Percentiles rank a stretch among this genome's conserved stretches.
Conservation (phyloP, 2,888 invertebrate genomes). For the Nebria salina region DNA sequence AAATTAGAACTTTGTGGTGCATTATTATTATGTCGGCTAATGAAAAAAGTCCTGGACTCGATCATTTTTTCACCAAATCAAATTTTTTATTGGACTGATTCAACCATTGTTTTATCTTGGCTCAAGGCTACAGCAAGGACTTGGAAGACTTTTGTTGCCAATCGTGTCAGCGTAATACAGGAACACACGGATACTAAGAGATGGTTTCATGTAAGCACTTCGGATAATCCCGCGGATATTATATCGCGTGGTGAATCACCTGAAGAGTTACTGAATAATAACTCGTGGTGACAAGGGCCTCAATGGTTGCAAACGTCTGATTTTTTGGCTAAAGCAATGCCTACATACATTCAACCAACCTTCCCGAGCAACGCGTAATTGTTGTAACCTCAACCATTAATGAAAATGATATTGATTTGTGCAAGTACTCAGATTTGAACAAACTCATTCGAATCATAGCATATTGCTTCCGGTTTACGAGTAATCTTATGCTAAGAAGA, state of each 20-base stretch:
- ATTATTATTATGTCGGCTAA: too few relatives aligned
- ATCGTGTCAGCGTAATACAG: slow-evolving; percentile 18
- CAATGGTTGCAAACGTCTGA: neutral
- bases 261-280: neutral
- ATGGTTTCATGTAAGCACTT: neutral
- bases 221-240: slow-evolving; percentile 20
- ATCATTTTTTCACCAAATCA: too few relatives aligned
- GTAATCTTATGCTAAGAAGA: too few relatives aligned
- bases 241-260: slow-evolving; percentile 2
- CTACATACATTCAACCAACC: neutral
- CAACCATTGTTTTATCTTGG: slow-evolving; percentile 6
- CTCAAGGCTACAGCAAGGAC: neutral
- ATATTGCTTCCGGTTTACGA: too few relatives aligned
- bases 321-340: neutral
- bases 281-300: slow-evolving; percentile 16
- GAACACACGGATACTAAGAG: neutral
- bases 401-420: too few relatives aligned
- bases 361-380: neutral
- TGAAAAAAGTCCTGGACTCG: too few relatives aligned
- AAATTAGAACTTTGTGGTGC: too few relatives aligned
- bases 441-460: too few relatives aligned
- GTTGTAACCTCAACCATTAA: too few relatives aligned
- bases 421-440: too few relatives aligned
- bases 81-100: slow-evolving; percentile 17
- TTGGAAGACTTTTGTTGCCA: slow-evolving; percentile 18